A percentile compares a stretch with the other conserved stretches of the same genome.
These are phyloP conservation scores for Eonycteris spelaea DNA, from an alignment of 2,113 vertebrate genomes.

Conservation along the genomic window DNA sequence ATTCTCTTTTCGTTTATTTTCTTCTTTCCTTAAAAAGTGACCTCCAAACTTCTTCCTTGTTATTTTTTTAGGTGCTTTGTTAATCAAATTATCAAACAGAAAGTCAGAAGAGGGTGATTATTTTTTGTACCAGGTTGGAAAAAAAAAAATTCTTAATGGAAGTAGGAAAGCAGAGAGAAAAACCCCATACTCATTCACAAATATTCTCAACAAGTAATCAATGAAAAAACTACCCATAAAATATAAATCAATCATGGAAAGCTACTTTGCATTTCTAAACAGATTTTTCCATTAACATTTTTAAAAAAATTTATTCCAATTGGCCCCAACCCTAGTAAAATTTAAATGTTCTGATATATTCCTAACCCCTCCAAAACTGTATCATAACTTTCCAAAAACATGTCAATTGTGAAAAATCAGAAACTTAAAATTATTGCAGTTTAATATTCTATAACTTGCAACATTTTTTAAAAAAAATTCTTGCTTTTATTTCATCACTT, in stretches of 20 bases:
- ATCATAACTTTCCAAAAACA: neutral
- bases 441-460: neutral
- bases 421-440: neutral
- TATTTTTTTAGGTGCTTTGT: neutral
- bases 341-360: neutral
- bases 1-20: neutral
- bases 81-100: neutral
- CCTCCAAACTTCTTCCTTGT: neutral
- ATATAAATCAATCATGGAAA: neutral
- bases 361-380: neutral
- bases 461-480: neutral
- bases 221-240: neutral
- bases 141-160: neutral
- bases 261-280: neutral
- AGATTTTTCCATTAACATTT: neutral
- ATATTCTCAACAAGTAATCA: neutral
- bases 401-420: neutral
- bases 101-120: neutral
- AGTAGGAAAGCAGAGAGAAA: neutral
- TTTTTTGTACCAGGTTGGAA: neutral
- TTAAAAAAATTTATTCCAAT: neutral
- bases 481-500: neutral
- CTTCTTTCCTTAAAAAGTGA: neutral
- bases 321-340: neutral
- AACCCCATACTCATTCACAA: neutral